Percentiles rank a stretch among this genome's conserved stretches.
Conservation (phyloP, 2,113 vertebrate genomes). For the Tachuris rubrigastra region DNA sequence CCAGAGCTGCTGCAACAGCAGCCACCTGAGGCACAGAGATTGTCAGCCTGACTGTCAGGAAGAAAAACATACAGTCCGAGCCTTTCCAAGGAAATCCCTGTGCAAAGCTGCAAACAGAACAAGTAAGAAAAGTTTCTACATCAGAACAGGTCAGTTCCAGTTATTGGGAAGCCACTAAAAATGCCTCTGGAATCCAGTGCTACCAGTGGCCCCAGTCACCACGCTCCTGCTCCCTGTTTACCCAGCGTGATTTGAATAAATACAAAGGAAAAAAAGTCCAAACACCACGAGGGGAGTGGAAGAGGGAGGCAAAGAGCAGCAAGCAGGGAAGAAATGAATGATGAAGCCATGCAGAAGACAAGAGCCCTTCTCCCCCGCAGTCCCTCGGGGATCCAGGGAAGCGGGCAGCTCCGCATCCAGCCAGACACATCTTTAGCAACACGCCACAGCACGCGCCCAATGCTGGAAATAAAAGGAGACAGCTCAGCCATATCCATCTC, state of each 20-base stretch:
- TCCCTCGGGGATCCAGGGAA: neutral
- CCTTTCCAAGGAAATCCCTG: neutral
- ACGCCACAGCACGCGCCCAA: neutral
- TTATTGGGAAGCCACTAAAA: neutral
- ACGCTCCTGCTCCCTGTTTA: neutral
- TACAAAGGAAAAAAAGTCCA: neutral
- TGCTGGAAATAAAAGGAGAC: conserved; percentile 24
- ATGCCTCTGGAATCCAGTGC: neutral
- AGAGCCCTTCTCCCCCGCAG: neutral
- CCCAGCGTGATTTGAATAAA: neutral
- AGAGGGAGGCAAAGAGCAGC: neutral
- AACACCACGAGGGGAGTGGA: neutral
- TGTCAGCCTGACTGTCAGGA: neutral
- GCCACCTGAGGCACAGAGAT: neutral
- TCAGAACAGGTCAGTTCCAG: neutral
- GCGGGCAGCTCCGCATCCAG: neutral
- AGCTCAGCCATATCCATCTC: conserved; percentile 37
- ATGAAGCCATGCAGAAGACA: neutral
- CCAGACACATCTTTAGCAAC: neutral
- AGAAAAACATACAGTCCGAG: neutral
- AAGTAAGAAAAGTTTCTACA: neutral
- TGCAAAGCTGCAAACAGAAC: neutral
- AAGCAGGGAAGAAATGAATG: neutral
- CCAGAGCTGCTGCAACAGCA: neutral
- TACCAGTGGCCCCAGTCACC: neutral